A percentile compares a stretch with the other conserved stretches of the same genome.
Conservation (phyloP, 2,888 invertebrate species). For the Drosophila setosimentum region DNA sequence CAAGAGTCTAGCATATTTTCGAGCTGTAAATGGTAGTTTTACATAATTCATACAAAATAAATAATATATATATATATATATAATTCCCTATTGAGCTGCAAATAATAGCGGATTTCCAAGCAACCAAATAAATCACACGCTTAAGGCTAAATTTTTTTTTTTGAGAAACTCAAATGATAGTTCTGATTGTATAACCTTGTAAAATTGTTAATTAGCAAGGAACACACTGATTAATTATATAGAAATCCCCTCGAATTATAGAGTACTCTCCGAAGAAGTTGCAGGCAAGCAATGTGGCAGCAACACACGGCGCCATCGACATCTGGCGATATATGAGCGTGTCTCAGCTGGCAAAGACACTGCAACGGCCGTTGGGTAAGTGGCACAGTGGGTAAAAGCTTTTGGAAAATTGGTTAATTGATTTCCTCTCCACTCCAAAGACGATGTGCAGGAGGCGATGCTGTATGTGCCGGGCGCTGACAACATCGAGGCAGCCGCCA, state of each 20-base stretch:
- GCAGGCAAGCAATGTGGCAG: constrained; percentile 50
- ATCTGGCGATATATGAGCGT: constrained; percentile 94
- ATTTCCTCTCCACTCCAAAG: constrained; percentile 81
- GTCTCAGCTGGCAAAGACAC: constrained; percentile 88
- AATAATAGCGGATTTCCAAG: not conserved
- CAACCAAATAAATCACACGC: not conserved
- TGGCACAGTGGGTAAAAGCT: not conserved
- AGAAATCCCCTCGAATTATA: constrained; percentile 87
- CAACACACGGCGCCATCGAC: constrained; percentile 79
- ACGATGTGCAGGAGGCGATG: constrained; percentile 90
- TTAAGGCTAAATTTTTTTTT: not conserved
- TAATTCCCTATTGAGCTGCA: not conserved
- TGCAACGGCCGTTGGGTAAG: constrained; percentile 88
- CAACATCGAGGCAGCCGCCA: constrained; percentile 86
- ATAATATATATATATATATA: not conserved
- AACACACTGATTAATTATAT: constrained; percentile 67
- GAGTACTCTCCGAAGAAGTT: constrained; percentile 86
- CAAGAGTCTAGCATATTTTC: not conserved
- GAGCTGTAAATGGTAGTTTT: not conserved
- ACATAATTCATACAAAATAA: not conserved
- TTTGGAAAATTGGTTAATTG: not conserved
- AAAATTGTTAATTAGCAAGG: not conserved
- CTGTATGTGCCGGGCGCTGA: constrained; percentile 88
- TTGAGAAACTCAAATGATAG: not conserved
- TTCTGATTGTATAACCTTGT: not conserved